Evolutionary conservation across 1,140 invertebrate genomes (phyloP).

Genomic region (Drosophila ironensis): DNA sequence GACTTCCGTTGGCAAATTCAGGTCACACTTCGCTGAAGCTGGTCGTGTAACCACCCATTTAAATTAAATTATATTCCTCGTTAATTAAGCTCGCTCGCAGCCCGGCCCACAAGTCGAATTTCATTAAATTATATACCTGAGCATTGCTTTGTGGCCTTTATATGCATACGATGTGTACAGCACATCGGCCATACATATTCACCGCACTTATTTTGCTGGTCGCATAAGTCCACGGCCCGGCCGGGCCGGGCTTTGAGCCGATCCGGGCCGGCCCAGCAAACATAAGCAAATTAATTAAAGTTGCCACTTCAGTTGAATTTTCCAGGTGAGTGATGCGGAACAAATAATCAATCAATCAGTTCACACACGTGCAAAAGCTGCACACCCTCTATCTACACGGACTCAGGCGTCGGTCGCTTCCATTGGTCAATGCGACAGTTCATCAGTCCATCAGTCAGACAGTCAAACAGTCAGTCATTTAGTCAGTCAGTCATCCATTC

Average conservation of each 20-base stretch:
- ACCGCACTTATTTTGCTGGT: neutral
- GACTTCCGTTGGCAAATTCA: conserved; percentile 28
- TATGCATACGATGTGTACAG: neutral
- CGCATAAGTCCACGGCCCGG: conserved; percentile 25
- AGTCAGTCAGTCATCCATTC: conserved; percentile 14
- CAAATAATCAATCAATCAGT: conserved; percentile 82
- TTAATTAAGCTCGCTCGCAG: conserved; percentile 33
- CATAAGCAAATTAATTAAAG: conserved; percentile 82
- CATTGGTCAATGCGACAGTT: conserved; percentile 49
- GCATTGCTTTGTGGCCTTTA: conserved; percentile 13
- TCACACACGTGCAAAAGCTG: conserved; percentile 51
- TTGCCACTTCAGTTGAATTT: conserved; percentile 82
- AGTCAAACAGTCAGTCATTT: conserved; percentile 35
- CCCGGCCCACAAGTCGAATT: neutral
- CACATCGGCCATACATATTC: neutral
- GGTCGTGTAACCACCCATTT: conserved; percentile 3
- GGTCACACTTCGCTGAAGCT: conserved; percentile 26
- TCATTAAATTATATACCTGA: conserved; percentile 51
- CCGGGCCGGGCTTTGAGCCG: conserved; percentile 30
- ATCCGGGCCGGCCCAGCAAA: conserved; percentile 32
- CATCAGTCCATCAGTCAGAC: conserved; percentile 37
- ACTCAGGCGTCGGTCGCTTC: conserved; percentile 51
- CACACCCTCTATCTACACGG: conserved; percentile 70
- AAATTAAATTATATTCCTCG: conserved; percentile 41
- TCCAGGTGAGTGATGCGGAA: conserved; percentile 81